Conservation (phyloP, 2,888 invertebrate species). For the Polyommatus icarus region DNA sequence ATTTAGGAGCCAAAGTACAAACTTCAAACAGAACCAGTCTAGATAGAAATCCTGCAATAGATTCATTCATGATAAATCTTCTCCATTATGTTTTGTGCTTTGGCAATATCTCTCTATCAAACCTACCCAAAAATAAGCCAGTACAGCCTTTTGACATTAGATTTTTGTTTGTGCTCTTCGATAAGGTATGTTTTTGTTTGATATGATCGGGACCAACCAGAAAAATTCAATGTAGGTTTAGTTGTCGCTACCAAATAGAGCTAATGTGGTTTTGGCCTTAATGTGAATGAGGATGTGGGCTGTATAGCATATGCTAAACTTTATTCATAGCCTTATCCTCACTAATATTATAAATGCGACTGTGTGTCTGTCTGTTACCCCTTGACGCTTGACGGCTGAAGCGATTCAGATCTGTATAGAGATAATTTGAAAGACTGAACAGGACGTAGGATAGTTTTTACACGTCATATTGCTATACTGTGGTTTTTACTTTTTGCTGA, state of each 20-base stretch:
- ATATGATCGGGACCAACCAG: background rate
- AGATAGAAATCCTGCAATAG: too few relatives aligned
- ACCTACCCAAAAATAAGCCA: background rate
- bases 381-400: too few relatives aligned
- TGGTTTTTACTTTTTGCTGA: too few relatives aligned
- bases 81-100: background rate
- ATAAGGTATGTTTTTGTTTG: background rate
- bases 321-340: background rate
- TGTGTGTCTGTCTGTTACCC: background rate
- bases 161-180: conserved; percentile 4
- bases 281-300: background rate
- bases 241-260: background rate
- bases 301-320: background rate
- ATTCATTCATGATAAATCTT: background rate
- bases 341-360: background rate
- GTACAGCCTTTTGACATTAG: background rate
- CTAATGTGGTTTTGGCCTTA: background rate
- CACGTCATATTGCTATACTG: too few relatives aligned
- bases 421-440: too few relatives aligned
- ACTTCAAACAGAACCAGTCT: too few relatives aligned
- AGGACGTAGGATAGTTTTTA: too few relatives aligned
- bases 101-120: background rate
- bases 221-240: background rate
- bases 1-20: too few relatives aligned
- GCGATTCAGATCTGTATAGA: too few relatives aligned